Evolutionary conservation across 2,113 vertebrate genomes (phyloP).

Genomic region (Myotis yumanensis): DNA sequence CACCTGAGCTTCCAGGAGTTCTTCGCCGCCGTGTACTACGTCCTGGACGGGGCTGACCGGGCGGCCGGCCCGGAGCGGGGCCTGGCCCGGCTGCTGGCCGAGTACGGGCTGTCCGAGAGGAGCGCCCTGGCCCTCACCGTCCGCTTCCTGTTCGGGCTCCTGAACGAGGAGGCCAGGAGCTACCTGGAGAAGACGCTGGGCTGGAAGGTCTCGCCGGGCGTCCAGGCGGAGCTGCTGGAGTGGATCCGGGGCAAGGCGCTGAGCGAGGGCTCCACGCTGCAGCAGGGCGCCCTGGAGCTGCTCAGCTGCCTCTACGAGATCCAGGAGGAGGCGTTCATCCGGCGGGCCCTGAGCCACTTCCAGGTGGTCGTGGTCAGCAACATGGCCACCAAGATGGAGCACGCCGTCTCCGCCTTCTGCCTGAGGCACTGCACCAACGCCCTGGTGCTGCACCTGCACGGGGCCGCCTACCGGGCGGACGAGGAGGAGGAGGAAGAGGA

Average conservation of each 20-base stretch:
- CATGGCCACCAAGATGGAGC: slow-evolving; percentile 57
- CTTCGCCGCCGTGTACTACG: slow-evolving; percentile 78
- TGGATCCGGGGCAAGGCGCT: slow-evolving; percentile 67
- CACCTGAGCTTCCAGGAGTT: slow-evolving; percentile 84
- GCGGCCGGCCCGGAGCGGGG: rapidly evolving
- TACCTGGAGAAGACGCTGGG: not conserved
- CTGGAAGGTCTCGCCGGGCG: slow-evolving; percentile 12
- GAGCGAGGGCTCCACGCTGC: not conserved
- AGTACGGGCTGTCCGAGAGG: slow-evolving; percentile 14
- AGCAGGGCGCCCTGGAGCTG: slow-evolving; percentile 66
- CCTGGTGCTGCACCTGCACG: slow-evolving; percentile 41
- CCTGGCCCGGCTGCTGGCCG: not conserved
- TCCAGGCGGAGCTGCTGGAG: slow-evolving; percentile 59
- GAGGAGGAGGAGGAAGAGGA: rapidly evolving
- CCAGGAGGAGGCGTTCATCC: slow-evolving; percentile 60
- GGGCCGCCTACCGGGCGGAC: rapidly evolving
- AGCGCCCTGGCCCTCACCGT: not conserved
- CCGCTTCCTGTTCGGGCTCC: slow-evolving; percentile 81
- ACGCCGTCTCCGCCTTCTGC: slow-evolving; percentile 76
- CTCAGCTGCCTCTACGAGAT: slow-evolving; percentile 78
- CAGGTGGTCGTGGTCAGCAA: slow-evolving; percentile 46
- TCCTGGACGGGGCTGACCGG: not conserved
- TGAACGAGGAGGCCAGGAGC: slow-evolving; percentile 48
- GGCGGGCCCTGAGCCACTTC: slow-evolving; percentile 26
- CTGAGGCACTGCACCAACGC: not conserved